Percentiles rank a stretch among this genome's conserved stretches.
phyloP scores from a whole-genome alignment of 2,113 vertebrate species.

The Bubo blakistoni region DNA sequence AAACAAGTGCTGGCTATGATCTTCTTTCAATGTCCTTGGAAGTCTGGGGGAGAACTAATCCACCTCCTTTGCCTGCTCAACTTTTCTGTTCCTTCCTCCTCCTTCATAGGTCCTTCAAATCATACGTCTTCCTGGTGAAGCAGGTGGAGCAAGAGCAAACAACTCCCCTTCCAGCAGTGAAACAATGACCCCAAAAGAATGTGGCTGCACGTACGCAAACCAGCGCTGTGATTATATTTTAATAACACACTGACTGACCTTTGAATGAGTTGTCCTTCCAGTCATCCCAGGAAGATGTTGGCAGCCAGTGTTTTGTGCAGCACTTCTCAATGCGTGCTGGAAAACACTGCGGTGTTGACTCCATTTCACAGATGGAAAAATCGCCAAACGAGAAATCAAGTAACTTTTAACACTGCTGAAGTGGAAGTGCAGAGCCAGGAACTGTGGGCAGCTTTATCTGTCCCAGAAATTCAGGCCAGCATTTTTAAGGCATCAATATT shows the following conservation, averaged over 20 bases:
- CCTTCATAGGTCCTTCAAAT: neutral
- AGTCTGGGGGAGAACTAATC: neutral
- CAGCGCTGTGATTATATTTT: neutral
- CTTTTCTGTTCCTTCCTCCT: neutral
- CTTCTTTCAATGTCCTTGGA: neutral
- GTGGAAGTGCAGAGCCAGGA: neutral
- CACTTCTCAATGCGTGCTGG: neutral
- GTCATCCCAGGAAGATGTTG: neutral
- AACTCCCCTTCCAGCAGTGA: neutral
- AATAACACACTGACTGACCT: slow-evolving; percentile 4
- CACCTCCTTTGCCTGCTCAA: neutral
- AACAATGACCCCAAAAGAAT: slow-evolving; percentile 18
- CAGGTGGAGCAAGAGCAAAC: neutral
- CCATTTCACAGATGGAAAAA: neutral
- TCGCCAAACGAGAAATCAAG: neutral
- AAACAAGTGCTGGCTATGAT: neutral
- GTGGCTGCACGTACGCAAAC: neutral
- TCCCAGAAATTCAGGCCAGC: neutral
- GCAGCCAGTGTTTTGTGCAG: neutral
- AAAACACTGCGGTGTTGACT: neutral
- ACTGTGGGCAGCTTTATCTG: neutral
- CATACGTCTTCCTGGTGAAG: fast-evolving
- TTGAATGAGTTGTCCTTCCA: neutral
- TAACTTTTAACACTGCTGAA: neutral
- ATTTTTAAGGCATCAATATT: neutral